Base-by-base conservation (phyloP, 2,113 vertebrate species). In the Verasper variegatus region DNA sequence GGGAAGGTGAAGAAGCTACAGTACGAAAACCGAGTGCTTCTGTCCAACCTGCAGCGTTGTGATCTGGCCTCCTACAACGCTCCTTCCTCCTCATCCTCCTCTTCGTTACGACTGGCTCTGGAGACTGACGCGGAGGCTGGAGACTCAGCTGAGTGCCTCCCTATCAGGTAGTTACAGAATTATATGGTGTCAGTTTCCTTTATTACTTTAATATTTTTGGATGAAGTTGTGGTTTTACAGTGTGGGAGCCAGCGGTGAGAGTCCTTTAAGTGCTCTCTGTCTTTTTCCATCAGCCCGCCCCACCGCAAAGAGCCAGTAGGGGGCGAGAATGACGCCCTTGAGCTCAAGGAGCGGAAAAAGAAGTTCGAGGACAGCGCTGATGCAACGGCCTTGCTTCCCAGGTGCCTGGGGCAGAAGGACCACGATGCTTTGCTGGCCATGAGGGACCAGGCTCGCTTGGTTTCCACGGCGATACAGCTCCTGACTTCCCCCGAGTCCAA, bases 1-100 rank as follows among this genome's bases (percentile, higher is more conserved):
- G 96, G 97, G 65, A 99, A 99, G 86, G 95, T 99, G 76, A 98
- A 99, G 93, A 99, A 99, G 92, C 95, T 99, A n/a, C 97, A 99
- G 92, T 99, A 99, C 0, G 98, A 99, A 93, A 99, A 99, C 89
- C 94, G 98, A 0, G 97, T 99, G 71, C 95, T 99, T 9, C 95
- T 99, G 42, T 99, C 98, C 92, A 99, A 99, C 93, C 95, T 99
- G 17, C 98, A 99, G 89, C 96, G 97, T 76, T 99, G 96, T 0
- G 97, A 99, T 78, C 94, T 99, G 54, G 97, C 97, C 63, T 98
- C 97, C 68, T 97, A 96, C 91, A 95, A 96, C 67, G 92, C 94
- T 76, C 90, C 85, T 8, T 94, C 86, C 74, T 94, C 93, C 3
- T 92, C 88, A 17, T 83, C 96, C 45, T 96, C 84, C 70, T 94